These are phyloP conservation scores for Caenorhabditis uteleia DNA, from an alignment of 2,888 invertebrate genomes.

Conservation along the genomic window DNA sequence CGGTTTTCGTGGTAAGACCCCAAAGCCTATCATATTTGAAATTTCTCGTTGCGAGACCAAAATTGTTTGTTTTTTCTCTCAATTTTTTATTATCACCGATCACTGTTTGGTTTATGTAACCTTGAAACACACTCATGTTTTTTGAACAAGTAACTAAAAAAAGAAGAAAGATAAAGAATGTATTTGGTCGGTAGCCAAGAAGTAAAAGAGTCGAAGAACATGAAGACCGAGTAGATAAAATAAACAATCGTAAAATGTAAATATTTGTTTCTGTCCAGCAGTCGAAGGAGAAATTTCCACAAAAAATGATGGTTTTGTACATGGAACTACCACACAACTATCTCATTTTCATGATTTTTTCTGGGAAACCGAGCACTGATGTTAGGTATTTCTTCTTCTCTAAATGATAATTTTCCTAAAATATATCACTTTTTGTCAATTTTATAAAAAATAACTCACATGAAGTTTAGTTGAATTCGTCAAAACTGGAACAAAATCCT, in stretches of 20 bases:
- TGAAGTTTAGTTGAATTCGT: constrained; percentile 31
- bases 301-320: too few relatives aligned
- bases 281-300: too few relatives aligned
- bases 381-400: constrained; percentile 46
- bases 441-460: constrained; percentile 9
- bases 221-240: background rate
- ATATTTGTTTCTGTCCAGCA: background rate
- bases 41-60: too few relatives aligned
- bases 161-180: too few relatives aligned
- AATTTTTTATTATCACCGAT: too few relatives aligned
- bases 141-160: background rate
- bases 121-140: background rate
- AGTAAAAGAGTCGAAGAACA: background rate
- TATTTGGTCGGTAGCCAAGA: too few relatives aligned
- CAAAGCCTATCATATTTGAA: too few relatives aligned
- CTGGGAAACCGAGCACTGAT: background rate
- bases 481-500: constrained; percentile 33
- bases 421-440: background rate
- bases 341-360: background rate
- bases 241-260: background rate
- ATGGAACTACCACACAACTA: background rate
- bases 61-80: too few relatives aligned
- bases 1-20: too few relatives aligned
- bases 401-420: constrained; percentile 41
- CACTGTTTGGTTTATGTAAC: too few relatives aligned